Percentiles rank a stretch among this genome's conserved stretches.
Evolutionary conservation across 2,888 invertebrate genomes (phyloP).

Genomic region (Drosophila anomalata): DNA sequence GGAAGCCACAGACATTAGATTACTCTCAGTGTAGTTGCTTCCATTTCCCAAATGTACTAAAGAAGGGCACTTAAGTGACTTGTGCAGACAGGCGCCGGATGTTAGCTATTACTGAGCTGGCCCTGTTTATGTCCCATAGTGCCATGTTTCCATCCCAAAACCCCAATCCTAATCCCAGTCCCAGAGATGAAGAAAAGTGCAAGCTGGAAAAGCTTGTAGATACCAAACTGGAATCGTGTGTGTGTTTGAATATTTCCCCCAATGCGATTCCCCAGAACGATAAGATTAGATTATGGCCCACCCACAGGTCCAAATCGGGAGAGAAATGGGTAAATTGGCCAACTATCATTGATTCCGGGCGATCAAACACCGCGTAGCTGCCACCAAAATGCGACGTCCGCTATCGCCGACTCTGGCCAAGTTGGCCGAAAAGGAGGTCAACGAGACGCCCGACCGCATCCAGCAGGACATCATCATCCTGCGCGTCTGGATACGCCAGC

Average conservation of each 20-base stretch:
- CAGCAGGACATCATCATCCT: constrained; percentile 84
- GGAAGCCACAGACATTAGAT: neutral
- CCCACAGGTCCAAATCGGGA: constrained; percentile 10
- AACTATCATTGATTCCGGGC: constrained; percentile 18
- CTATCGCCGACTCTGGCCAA: constrained; percentile 74
- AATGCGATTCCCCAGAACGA: constrained; percentile 42
- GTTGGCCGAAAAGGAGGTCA: constrained; percentile 84
- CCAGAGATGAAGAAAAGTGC: constrained; percentile 27
- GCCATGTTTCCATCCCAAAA: neutral
- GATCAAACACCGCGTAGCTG: constrained; percentile 34
- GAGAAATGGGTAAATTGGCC: constrained; percentile 38
- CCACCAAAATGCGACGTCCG: constrained; percentile 73
- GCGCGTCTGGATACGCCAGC: constrained; percentile 85
- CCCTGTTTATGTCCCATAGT: neutral
- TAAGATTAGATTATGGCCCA: constrained; percentile 60
- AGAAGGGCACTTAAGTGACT: constrained; percentile 65
- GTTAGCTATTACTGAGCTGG: constrained; percentile 42
- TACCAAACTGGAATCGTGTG: constrained; percentile 13
- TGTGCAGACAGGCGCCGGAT: constrained; percentile 65
- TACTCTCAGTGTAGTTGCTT: constrained; percentile 7
- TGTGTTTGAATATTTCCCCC: constrained; percentile 47
- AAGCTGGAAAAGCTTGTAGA: constrained; percentile 36
- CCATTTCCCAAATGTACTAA: constrained; percentile 23
- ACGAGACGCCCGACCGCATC: constrained; percentile 84
- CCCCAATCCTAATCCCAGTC: constrained; percentile 5